A percentile compares a stretch with the other conserved stretches of the same genome.
phyloP scores from a whole-genome alignment of 2,113 vertebrate species.

The Argyrosomus japonicus region DNA sequence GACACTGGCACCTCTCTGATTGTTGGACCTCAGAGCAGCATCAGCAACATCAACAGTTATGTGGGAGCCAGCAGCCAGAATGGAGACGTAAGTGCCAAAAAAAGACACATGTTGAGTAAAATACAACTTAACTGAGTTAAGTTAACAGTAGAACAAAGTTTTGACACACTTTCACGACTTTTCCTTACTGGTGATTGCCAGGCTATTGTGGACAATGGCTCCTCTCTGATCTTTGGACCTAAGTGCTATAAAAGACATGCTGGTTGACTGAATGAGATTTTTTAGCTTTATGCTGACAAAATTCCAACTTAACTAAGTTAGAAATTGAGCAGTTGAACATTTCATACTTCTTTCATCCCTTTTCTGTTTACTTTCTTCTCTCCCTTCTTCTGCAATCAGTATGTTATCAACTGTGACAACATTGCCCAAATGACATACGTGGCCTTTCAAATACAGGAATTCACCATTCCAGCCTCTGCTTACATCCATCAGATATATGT shows the following conservation, averaged over 20 bases:
- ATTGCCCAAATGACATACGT: conserved; percentile 64
- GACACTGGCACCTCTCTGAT: too few relatives aligned
- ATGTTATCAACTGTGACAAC: conserved; percentile 64
- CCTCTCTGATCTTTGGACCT: too few relatives aligned
- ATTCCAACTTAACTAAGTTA: too few relatives aligned
- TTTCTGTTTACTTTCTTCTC: neutral
- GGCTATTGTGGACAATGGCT: too few relatives aligned
- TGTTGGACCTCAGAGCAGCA: conserved; percentile 26
- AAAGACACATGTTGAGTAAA: neutral
- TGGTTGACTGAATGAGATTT: too few relatives aligned
- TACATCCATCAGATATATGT: conserved; percentile 66
- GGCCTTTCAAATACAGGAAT: conserved; percentile 68
- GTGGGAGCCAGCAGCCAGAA: conserved; percentile 71
- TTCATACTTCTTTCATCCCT: too few relatives aligned
- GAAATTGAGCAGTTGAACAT: too few relatives aligned
- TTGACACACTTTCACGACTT: neutral
- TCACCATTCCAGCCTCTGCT: conserved; percentile 61
- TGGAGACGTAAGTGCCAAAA: conserved; percentile 74
- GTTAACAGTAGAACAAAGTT: neutral
- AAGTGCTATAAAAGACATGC: too few relatives aligned
- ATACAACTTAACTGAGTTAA: neutral
- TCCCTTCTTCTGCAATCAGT: conserved; percentile 31
- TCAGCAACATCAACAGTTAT: conserved; percentile 68
- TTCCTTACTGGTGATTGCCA: too few relatives aligned
- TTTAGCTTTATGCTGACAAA: too few relatives aligned